Evolutionary conservation across 2,888 invertebrate species (phyloP), one percentile per base, ranked within the genome.

Genomic region (Corythucha ciliata): DNA sequence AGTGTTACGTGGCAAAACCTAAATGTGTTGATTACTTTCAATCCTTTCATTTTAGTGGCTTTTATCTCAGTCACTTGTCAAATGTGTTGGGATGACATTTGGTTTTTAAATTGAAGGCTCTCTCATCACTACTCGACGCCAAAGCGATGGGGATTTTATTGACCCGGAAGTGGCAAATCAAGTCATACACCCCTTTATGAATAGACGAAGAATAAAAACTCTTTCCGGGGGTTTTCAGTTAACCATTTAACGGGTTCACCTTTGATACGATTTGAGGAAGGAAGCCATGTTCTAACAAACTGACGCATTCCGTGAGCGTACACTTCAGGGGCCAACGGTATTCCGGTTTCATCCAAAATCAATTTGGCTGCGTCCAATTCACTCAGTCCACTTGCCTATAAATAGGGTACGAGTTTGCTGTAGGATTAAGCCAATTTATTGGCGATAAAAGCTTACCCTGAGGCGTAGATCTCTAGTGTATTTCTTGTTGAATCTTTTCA

Each of bases 241-340:
- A n/a, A n/a, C n/a, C n/a, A n/a, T n/a, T n/a, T n/a, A n/a, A n/a
- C n/a, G n/a, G n/a, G n/a, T n/a, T n/a, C n/a, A 18, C 37, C 24
- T 29, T 24, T 36, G 12, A 25, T 32, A n/a, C 27, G 12, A 14
- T 42, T 51, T 4, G n/a, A 8, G 18, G 21, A 1, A 2, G 4
- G 20, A 18, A 51, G 42, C 14, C 46, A 12, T 3, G 24, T 22
- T 21, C 54, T 44, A 18, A 52, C 44, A 12, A 36, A 25, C 32
- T 57, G 56, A 26, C 56, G 42, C 4, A 57, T 27, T 2, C 56
- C 56, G 22, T 54, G 48, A 1, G 52, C 52, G 25, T 57, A 57
- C 6, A 52, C 49, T 1, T 48, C 25, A 4, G 20, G 32, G 16
- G 26, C 29, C 3, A 57, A 45, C 1, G 51, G 48, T 14, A 54